Percentiles rank a stretch among this genome's conserved stretches.
Evolutionary conservation across 2,888 invertebrate genomes (phyloP).

Genomic region (Agrilus cyanescens): DNA sequence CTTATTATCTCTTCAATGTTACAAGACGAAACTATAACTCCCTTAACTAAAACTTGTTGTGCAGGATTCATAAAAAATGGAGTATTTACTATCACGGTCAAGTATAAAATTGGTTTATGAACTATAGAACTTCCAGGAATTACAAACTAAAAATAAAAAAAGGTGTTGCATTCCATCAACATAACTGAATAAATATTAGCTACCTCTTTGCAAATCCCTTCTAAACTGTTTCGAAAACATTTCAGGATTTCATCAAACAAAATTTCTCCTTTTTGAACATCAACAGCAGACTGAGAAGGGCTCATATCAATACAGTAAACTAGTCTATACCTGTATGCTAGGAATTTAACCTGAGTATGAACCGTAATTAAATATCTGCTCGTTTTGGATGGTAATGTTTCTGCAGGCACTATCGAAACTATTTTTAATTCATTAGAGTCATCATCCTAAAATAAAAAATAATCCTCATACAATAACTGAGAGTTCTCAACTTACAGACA

Average conservation of each 20-base stretch:
- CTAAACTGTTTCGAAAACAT: constrained; percentile 43
- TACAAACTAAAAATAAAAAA: constrained; percentile 43
- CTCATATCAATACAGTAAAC: constrained; percentile 69
- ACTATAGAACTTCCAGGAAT: constrained; percentile 51
- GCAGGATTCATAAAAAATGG: constrained; percentile 59
- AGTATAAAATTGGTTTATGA: constrained; percentile 56
- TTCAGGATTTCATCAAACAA: constrained; percentile 48
- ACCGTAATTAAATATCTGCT: constrained; percentile 43
- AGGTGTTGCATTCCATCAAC: neutral
- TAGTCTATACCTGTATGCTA: constrained; percentile 57
- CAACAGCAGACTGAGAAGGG: constrained; percentile 61
- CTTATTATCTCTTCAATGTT: constrained; percentile 48
- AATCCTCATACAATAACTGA: no score
- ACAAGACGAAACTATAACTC: constrained; percentile 47
- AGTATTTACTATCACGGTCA: constrained; percentile 65
- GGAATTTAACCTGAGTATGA: constrained; percentile 50
- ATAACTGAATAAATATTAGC: constrained; percentile 17
- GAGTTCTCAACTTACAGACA: constrained; percentile 5
- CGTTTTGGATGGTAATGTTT: constrained; percentile 33
- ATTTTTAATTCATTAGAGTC: constrained; percentile 47
- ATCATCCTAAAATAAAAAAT: constrained; percentile 32
- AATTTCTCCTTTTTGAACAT: constrained; percentile 47
- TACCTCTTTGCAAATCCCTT: constrained; percentile 45
- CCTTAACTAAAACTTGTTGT: constrained; percentile 62
- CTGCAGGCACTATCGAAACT: constrained; percentile 49